These are phyloP conservation scores for Heliconius sara DNA, from an alignment of 2,888 invertebrate genomes.

Conservation along the genomic window DNA sequence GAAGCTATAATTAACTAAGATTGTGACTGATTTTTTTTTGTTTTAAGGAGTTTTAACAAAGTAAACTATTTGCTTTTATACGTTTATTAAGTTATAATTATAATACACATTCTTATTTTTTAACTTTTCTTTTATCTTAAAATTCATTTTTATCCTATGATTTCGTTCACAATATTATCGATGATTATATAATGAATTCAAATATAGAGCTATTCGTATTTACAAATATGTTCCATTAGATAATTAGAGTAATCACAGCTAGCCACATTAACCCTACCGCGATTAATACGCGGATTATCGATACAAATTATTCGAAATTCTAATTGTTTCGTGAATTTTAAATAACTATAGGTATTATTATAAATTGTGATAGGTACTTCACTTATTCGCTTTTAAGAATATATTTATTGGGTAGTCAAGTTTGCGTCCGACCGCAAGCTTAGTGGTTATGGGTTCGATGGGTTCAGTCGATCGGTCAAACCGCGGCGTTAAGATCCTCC, in stretches of 20 bases:
- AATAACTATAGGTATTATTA: background rate
- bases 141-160: background rate
- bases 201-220: background rate
- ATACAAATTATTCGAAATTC: background rate
- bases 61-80: background rate
- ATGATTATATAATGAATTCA: background rate
- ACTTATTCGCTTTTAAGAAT: background rate
- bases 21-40: constrained; percentile 16
- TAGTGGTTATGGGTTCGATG: no score
- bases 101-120: background rate
- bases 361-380: background rate
- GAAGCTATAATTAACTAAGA: constrained; percentile 18
- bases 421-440: no score
- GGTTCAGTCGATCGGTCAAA: background rate
- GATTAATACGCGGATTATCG: constrained; percentile 17
- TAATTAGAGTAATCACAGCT: constrained; percentile 6
- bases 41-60: background rate
- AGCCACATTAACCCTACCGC: constrained; percentile 1
- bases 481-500: background rate
- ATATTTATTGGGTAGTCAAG: background rate
- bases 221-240: background rate
- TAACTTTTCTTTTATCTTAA: background rate
- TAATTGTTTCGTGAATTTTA: background rate
- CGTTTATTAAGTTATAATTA: background rate
- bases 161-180: background rate